Base-by-base conservation (phyloP, 2,888 invertebrate species). In the Craniophora ligustri region DNA sequence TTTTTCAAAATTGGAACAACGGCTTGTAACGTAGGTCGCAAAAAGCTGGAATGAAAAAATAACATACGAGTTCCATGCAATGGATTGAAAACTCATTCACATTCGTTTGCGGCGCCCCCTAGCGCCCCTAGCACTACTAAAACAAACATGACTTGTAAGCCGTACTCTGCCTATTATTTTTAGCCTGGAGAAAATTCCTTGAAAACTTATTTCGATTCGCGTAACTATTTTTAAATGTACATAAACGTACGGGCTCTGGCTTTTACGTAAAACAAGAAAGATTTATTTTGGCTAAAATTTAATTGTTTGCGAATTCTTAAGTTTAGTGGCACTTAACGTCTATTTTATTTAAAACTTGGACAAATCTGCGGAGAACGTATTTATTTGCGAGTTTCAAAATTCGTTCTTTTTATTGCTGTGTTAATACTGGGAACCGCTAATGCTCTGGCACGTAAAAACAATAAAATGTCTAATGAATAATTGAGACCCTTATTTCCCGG, bases 261-360 rank as follows among this genome's bases (percentile, higher is more conserved):
- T 69, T n/a, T n/a, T 58, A 50, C 53, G 67, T 69, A 58, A 69
- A 66, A 57, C 44, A 13, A 3, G 5, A 42, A 38, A 58, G 60
- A 67, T 59, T 70, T 72, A 55, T 67, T 72, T 57, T 53, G 40
- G 50, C 38, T 1, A 63, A 50, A 31, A 56, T 67, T 57, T 69
- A 42, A 64, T 67, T 55, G 72, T 67, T 55, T 35, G 51, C 59
- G 51, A 61, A 75, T 73, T 75, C 78, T 72, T 58, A 42, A 64
- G 67, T 81, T 81, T 78, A 81, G 60, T 74, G 69, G 58, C 71
- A 73, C 55, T 78, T 71, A 74, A 75, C 39, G 76, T 78, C 72
- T 47, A 39, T 73, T 74, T 72, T 67, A 76, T 75, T 71, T 66
- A 71, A 62, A 75, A 63, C 68, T 67, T 70, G 72, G 70, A 74